Evolutionary conservation across 2,797 vertebrate genomes (phyloP).

Genomic region (Hypotaenidia okinawae): DNA sequence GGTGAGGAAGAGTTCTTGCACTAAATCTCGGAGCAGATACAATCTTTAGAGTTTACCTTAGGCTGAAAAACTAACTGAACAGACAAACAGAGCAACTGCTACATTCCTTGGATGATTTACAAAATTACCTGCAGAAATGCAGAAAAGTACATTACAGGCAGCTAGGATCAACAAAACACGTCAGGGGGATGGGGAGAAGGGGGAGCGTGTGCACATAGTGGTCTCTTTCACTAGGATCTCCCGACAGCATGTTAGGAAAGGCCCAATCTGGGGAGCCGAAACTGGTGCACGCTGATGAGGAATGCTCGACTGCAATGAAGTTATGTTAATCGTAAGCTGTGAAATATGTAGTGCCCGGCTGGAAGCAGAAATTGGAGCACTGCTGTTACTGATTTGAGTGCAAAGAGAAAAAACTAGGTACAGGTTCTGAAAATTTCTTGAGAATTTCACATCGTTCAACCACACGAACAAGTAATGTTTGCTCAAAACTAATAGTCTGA

Average conservation of each 20-base stretch:
- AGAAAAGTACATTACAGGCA: background rate
- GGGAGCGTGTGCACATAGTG: background rate
- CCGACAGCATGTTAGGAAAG: constrained; percentile 12
- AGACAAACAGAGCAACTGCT: background rate
- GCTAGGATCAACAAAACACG: background rate
- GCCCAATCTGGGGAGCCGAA: background rate
- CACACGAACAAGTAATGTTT: background rate
- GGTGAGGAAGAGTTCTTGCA: background rate
- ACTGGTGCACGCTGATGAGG: background rate
- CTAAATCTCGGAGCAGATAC: background rate
- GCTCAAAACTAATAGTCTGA: background rate
- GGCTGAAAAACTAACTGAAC: background rate
- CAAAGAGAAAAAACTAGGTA: background rate
- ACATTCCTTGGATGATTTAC: background rate
- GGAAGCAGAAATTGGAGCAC: background rate
- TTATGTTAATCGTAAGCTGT: constrained; percentile 32
- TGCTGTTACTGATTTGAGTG: background rate
- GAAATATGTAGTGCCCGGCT: background rate
- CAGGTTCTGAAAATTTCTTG: background rate
- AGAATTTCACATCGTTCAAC: background rate
- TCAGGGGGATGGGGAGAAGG: background rate
- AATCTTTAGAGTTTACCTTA: background rate
- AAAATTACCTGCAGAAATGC: background rate
- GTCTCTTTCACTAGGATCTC: constrained; percentile 3
- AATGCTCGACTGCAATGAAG: constrained; percentile 25